phyloP scores from a whole-genome alignment of 2,797 vertebrate species.

The Pseudochromis fuscus region DNA sequence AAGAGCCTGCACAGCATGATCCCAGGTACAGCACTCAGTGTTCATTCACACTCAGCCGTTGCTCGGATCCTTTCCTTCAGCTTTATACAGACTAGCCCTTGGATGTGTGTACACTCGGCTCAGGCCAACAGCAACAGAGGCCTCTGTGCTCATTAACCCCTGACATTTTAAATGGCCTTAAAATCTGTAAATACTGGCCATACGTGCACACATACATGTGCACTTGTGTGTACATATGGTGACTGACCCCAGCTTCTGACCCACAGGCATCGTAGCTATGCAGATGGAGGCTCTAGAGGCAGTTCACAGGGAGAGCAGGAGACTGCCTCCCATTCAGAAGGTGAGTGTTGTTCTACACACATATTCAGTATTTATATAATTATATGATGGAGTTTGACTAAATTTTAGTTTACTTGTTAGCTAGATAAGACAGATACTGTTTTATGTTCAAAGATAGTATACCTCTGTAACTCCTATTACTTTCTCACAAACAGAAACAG shows the following conservation, averaged over 20 bases:
- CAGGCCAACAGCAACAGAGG: slow-evolving; percentile 36
- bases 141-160: slow-evolving; percentile 64
- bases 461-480: too few relatives aligned
- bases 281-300: slow-evolving; percentile 97
- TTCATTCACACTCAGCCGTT: slow-evolving; percentile 36
- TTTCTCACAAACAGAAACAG: too few relatives aligned
- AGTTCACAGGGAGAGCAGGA: slow-evolving; percentile 96
- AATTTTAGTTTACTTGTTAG: too few relatives aligned
- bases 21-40: slow-evolving; percentile 86
- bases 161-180: slow-evolving; percentile 61
- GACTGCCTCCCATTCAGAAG: slow-evolving; percentile 98
- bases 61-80: slow-evolving; percentile 58
- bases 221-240: slow-evolving; percentile 42
- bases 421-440: background rate
- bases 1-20: slow-evolving; percentile 99
- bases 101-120: slow-evolving; percentile 57
- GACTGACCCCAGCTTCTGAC: slow-evolving; percentile 65
- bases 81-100: slow-evolving; percentile 25
- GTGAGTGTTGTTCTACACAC: slow-evolving; percentile 80
- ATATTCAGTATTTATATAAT: slow-evolving; percentile 5
- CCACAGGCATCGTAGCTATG: slow-evolving; percentile 96
- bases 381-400: background rate
- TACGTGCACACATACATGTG: slow-evolving; percentile 24
- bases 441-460: background rate
- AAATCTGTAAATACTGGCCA: slow-evolving; percentile 61